Evolutionary conservation across 2,797 vertebrate genomes (phyloP).

Genomic region (Oceanodroma leucorhoa): DNA sequence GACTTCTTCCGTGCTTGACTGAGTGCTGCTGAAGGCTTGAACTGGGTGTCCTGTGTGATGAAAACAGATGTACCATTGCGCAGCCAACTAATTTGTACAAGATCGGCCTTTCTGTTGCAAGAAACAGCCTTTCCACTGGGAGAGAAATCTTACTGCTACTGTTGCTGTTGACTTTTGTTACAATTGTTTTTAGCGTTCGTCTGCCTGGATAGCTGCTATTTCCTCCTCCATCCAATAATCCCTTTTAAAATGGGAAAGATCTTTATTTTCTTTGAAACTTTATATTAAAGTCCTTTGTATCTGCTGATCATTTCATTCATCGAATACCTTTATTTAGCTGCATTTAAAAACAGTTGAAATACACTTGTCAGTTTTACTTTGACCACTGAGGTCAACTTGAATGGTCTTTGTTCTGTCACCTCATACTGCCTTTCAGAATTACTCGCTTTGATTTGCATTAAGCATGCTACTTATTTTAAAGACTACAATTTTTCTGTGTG

Average conservation of each 20-base stretch:
- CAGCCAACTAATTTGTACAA: neutral
- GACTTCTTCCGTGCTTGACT: slow-evolving; percentile 3
- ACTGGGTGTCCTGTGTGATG: neutral
- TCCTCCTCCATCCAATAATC: neutral
- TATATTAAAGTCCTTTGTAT: neutral
- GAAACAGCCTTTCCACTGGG: neutral
- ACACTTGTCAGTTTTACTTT: neutral
- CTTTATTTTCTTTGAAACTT: slow-evolving; percentile 12
- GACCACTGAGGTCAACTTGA: neutral
- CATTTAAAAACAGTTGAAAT: neutral
- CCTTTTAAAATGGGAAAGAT: slow-evolving; percentile 1
- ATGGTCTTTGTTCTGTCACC: neutral
- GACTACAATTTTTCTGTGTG: neutral
- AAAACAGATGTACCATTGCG: neutral
- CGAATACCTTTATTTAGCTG: neutral
- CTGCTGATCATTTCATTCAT: neutral
- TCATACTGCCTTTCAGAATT: neutral
- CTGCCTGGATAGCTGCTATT: neutral
- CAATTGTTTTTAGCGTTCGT: neutral
- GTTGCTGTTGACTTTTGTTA: neutral
- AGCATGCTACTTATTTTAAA: neutral
- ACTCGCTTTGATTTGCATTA: neutral
- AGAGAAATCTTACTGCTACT: neutral
- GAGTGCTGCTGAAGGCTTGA: neutral
- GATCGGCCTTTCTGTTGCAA: neutral